Base-by-base conservation (phyloP, 2,888 invertebrate genomes). In the Netelia virgata region DNA sequence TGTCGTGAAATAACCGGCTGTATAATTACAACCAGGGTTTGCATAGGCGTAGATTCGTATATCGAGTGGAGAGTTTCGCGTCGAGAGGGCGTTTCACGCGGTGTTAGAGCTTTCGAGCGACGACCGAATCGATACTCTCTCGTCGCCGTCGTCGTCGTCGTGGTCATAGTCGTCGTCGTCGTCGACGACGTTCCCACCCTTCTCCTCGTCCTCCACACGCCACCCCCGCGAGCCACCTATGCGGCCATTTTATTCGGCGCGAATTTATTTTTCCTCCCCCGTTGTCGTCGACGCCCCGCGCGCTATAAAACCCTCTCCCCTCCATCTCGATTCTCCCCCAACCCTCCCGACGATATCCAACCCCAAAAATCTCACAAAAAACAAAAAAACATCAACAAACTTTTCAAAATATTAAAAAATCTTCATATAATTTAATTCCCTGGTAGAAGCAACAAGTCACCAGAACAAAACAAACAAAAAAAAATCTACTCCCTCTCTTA, bases 201-300 rank as follows among this genome's bases (percentile, higher is more conserved):
- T 77, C 63, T 81, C 78, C 55, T 77, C 74, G 63, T 59, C 74
- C 72, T 66, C 74, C 43, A 55, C 47, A 14, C 78, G 55, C 72
- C 61, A 66, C 59, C 68, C 72, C 73, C 63, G 36, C 82, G n/a
- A 41, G 70, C 43, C n/a, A 47, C 61, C 59, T 68, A 73, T 78
- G 87, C 90, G 90, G 91, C 92, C 92, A 92, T 92, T 92, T 92
- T 91, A 92, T 91, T 90, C 87, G 87, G 85, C 87, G 86, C 84
- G 82, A 88, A 87, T 87, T 85, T 89, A 88, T 87, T 88, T 89
- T 90, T 89, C 87, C 87, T 87, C 77, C 69, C 83, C 57, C 81
- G 53, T 20, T 68, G 23, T 50, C 81, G 72, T 73, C 77, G 74
- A 63, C 84, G 76, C 61, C 76, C 63, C 68, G 18, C 20, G n/a